These are phyloP conservation scores for Poecilia wingei DNA, from an alignment of 2,797 vertebrate genomes.

Conservation along the genomic window DNA sequence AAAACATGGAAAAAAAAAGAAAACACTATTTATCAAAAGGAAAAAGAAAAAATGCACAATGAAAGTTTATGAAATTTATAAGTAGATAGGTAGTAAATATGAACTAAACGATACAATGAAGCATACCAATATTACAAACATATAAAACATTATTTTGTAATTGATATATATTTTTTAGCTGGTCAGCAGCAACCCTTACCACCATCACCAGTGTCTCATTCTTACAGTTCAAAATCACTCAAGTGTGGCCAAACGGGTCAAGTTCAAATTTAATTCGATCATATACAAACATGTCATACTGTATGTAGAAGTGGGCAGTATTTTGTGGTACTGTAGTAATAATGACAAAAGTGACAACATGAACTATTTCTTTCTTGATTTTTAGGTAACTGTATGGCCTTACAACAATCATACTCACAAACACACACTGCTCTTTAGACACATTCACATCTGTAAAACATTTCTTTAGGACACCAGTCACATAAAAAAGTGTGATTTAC, in stretches of 20 bases:
- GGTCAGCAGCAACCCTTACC: no score
- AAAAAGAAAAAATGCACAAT: neutral
- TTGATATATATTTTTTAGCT: neutral
- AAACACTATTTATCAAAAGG: neutral
- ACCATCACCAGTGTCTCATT: neutral
- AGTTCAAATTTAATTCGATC: neutral
- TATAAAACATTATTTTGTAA: neutral
- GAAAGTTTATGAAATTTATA: neutral
- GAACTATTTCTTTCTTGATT: no score
- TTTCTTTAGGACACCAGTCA: no score
- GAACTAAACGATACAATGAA: neutral
- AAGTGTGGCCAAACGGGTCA: neutral
- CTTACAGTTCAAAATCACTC: neutral
- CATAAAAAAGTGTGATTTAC: no score
- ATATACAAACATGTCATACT: neutral
- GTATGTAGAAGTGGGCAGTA: no score
- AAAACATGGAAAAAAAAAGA: neutral
- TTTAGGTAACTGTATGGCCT: no score
- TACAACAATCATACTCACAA: no score
- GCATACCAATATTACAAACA: neutral
- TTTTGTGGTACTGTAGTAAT: no score
- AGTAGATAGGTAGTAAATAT: neutral
- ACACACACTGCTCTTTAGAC: no score
- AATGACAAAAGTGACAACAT: no score
- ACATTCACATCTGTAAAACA: no score